A percentile compares a stretch with the other conserved stretches of the same genome.
Evolutionary conservation across 2,113 vertebrate genomes (phyloP).

Genomic region (Oreotrochilus melanogaster): DNA sequence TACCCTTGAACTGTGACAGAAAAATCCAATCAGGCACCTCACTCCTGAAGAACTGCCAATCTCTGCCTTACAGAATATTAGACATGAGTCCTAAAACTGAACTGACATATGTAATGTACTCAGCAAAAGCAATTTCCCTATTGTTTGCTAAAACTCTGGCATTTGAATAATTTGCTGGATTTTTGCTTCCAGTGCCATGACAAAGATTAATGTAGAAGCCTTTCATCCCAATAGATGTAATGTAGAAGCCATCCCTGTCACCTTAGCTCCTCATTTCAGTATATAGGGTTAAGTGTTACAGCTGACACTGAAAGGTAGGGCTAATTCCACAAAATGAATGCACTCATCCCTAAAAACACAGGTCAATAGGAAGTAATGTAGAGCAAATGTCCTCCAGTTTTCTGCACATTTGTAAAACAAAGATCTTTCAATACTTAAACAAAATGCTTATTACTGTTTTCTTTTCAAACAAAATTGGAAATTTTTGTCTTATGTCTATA

Average conservation of each 20-base stretch:
- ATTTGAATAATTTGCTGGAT: neutral
- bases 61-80: slow-evolving; percentile 34
- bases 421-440: neutral
- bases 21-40: slow-evolving; percentile 48
- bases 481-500: neutral
- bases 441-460: neutral
- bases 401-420: neutral
- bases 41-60: slow-evolving; percentile 18
- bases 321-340: neutral
- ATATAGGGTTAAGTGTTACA: rapidly evolving
- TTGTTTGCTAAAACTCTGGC: neutral
- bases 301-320: neutral
- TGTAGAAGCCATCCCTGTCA: neutral
- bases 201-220: neutral
- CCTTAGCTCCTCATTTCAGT: neutral
- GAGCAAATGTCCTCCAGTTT: neutral
- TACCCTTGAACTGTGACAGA: slow-evolving; percentile 50
- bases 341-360: neutral
- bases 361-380: neutral
- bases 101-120: neutral
- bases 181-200: neutral
- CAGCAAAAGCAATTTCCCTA: neutral
- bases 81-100: slow-evolving; percentile 25
- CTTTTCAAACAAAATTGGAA: neutral
- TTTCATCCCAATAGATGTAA: neutral